Conservation (phyloP, 2,113 vertebrate genomes). For the Rostratula benghalensis region DNA sequence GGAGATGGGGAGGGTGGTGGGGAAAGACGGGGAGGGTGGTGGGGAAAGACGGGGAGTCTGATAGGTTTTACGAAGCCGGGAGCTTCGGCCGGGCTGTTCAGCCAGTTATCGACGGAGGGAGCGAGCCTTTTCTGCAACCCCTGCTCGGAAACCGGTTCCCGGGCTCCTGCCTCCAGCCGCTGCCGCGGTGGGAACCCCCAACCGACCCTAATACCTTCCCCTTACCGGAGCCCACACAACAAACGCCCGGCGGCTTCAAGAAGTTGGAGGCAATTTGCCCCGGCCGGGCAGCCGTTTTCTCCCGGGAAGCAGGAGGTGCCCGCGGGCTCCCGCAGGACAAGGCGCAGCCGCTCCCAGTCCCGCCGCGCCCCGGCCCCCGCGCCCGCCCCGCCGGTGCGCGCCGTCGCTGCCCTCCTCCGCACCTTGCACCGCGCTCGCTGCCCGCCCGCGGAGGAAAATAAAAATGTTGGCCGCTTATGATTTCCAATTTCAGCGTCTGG, state of each 20-base stretch:
- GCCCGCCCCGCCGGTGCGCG: neutral
- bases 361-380: neutral
- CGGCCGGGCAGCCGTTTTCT: neutral
- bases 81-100: neutral
- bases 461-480: conserved; percentile 60
- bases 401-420: neutral
- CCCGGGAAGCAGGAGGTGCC: neutral
- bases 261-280: neutral
- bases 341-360: neutral
- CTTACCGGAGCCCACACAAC: neutral
- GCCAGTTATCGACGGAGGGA: neutral
- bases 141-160: neutral
- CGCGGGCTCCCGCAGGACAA: neutral
- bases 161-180: neutral
- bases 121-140: neutral
- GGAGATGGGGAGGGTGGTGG: neutral
- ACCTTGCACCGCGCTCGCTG: conserved; percentile 21
- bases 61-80: neutral
- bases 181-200: neutral
- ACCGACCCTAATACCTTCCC: neutral
- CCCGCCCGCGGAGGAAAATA: neutral
- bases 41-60: neutral
- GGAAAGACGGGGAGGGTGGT: neutral
- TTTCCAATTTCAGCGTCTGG: conserved; percentile 62
- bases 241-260: neutral